These are phyloP conservation scores for Orthosia incerta DNA, from an alignment of 2,888 invertebrate species.

Conservation along the genomic window DNA sequence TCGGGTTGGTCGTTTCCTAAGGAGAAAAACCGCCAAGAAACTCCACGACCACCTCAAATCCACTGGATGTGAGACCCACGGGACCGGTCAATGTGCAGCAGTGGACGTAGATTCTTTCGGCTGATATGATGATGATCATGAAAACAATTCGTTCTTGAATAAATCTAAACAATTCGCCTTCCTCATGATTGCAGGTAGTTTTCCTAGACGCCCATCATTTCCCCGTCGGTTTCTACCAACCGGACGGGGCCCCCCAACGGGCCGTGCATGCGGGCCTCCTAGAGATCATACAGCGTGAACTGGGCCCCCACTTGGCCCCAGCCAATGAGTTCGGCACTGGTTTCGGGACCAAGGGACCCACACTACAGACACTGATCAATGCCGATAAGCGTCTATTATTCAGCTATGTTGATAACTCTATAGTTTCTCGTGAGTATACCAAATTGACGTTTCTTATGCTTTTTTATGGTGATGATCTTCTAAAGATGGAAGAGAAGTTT, in stretches of 20 bases:
- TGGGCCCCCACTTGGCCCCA: slow-evolving; percentile 90
- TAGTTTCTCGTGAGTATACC: slow-evolving; percentile 80
- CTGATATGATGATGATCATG: too few species aligned
- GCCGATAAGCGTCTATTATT: slow-evolving; percentile 89
- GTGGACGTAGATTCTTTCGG: too few species aligned
- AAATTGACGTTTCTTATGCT: background rate
- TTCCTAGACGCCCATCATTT: slow-evolving; percentile 96
- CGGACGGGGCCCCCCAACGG: slow-evolving; percentile 84
- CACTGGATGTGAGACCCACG: too few species aligned
- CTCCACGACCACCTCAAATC: too few species aligned
- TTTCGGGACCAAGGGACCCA: slow-evolving; percentile 84
- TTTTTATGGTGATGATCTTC: background rate
- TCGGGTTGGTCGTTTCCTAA: too few species aligned
- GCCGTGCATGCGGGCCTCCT: slow-evolving; percentile 90
- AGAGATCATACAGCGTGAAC: slow-evolving; percentile 89
- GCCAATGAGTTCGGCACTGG: slow-evolving; percentile 84
- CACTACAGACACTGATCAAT: slow-evolving; percentile 86
- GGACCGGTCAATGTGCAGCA: too few species aligned
- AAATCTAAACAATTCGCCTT: background rate
- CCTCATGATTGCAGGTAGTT: slow-evolving; percentile 87
- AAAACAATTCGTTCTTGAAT: background rate
- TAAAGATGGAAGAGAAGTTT: background rate
- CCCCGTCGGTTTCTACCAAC: slow-evolving; percentile 92
- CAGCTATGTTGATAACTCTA: slow-evolving; percentile 89
- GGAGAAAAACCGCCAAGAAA: too few species aligned